phyloP scores from a whole-genome alignment of 2,797 vertebrate genomes.

The Leptodactylus fallax region DNA sequence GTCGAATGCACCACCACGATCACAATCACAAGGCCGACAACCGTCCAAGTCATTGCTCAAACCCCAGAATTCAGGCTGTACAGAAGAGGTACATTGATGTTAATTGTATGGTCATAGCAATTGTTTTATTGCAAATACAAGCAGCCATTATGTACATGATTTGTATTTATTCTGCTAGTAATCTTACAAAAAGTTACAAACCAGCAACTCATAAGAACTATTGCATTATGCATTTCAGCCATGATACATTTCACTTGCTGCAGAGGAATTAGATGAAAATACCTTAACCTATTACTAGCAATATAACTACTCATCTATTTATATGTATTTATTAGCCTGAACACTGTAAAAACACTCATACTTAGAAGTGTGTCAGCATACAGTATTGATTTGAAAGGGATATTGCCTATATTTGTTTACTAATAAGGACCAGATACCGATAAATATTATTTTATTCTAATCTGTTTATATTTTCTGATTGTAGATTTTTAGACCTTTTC shows the following conservation, averaged over 20 bases:
- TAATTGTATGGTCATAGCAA: neutral
- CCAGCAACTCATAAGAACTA: neutral
- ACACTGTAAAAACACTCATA: no score
- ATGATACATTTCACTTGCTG: neutral
- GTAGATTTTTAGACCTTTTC: no score
- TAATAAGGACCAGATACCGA: no score
- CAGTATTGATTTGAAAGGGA: no score
- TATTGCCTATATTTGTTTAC: no score
- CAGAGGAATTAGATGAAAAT: neutral
- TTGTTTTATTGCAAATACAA: neutral
- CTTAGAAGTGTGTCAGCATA: no score
- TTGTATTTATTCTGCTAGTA: neutral
- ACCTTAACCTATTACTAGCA: neutral
- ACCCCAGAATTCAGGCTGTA: conserved; percentile 94
- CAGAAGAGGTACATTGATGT: conserved; percentile 35
- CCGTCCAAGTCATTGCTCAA: conserved; percentile 96
- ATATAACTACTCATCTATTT: neutral
- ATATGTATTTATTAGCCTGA: no score
- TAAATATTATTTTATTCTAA: no score
- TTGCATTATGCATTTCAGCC: neutral
- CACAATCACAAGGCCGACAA: conserved; percentile 93
- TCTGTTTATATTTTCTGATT: no score
- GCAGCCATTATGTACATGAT: neutral
- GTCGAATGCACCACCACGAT: conserved; percentile 88
- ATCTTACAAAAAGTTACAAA: neutral